Evolutionary conservation across 2,797 vertebrate genomes (phyloP), one percentile per base, ranked within the genome.

Genomic region (Xenops minutus): DNA sequence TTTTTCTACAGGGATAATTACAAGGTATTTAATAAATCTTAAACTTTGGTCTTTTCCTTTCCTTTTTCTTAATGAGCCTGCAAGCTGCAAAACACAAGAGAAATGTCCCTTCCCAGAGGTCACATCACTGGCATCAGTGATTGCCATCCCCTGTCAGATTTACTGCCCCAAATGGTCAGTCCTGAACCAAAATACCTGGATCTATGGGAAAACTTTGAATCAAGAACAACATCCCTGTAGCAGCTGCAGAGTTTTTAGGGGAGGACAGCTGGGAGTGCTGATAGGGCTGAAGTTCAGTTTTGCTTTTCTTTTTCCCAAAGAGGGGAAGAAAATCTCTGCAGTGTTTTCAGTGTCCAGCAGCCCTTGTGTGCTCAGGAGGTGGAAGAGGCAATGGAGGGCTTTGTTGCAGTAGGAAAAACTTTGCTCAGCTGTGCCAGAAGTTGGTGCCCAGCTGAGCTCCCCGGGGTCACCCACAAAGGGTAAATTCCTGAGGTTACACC

Each of bases 241-340:
- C 88, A 64, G 20, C 76, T 46, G 22, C 62, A 85, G 91, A 17
- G 36, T 39, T 76, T 49, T 43, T 36, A 37, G 72, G 80, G 27
- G 58, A 68, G 89, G 80, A 26, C 39, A 59, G 52, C 93, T 91
- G 46, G 17, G 30, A 14, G 61, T 85, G 95, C 94, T 94, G 92
- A 94, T 27, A 73, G 90, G 91, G 62, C 78, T 82, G 8, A 62
- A 43, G 67, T 91, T 94, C 83, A 66, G 84, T 96, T 96, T 97
- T 83, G 61, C 90, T 97, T 95, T 95, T 97, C 81, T 94, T 94
- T 93, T 96, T 96, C 77, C 75, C 89, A 36, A 7, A 77, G 69
- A 27, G 59, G 39, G 29, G 58, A 73, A 67, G 78, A 76, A 85
- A 54, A 37, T 15, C 48, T 52, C 56, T 39, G 78, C 44, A 11